Base-by-base conservation (phyloP, 2,113 vertebrate genomes). In the Oxygymnocypris stewartii region DNA sequence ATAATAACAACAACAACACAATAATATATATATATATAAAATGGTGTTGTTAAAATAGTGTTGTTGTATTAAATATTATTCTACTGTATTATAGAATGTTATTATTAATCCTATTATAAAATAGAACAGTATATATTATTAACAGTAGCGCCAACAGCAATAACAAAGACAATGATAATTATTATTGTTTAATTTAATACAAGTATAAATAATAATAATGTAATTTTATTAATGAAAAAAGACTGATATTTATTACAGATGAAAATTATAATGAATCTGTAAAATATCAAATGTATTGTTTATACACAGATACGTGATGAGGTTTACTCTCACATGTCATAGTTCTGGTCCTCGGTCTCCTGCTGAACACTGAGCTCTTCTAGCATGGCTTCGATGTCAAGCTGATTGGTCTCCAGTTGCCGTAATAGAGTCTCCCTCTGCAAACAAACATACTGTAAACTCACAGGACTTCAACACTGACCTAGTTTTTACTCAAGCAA, bases 401-500 rank as follows among this genome's bases (percentile, higher is more conserved):
- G 93, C 90, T 97, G 96, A 89, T 97, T 97, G 0, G 96, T 97
- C 92, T 97, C 96, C 92, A 97, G 93, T 92, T 97, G 96, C 87
- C 95, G 93, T 61, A 97, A 92, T 81, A 97, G 91, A 0, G 96
- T 97, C 91, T 97, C 96, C 78, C 96, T 92, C 96, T 97, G 91
- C 49, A 51, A 10, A 86, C 4, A 80, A 11, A 42, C 63, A 59
- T 4, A 85, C 37, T 37, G 40, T 74, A 12, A 79, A 12, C 25
- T 12, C 76, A 44, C 63, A 51, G 42, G 23, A 42, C 35, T 51
- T 78, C 28, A 77, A 51, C 49, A 40, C 16, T 37, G 51, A 63
- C 10, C 44, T 78, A 12, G 40, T 23, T 71, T 86, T 44, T 1
- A 78, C n/a, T 78, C 28, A 11, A 78, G 16, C 9, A 2, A 78